Base-by-base conservation (phyloP, 2,113 vertebrate genomes). In the Chiloscyllium plagiosum region DNA sequence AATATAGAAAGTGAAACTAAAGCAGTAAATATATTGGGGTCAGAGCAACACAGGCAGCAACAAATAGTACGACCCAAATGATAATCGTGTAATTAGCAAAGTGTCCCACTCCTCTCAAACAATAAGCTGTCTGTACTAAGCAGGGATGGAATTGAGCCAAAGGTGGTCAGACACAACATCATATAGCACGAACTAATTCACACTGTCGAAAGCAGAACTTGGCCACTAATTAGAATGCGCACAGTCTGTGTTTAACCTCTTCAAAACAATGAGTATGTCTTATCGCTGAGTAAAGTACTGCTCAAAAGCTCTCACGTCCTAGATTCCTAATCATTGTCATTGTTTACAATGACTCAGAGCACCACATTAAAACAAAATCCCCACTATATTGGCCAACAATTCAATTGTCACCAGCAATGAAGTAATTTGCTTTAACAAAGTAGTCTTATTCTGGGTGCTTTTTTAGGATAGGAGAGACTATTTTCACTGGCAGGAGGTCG, bases 41-140 rank as follows among this genome's bases (percentile, higher is more conserved):
- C 89, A 72, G 93, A 56, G 87, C 2, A 2, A 22, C 29, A 17
- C 50, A 33, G 69, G 20, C 66, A 33, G 68, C 42, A 95, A 52
- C 29, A 42, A 95, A 29, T 76, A 66, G 89, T 37, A 20, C 19
- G 56, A 66, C 29, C 94, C 69, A 24, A 95, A 95, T 95, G 69
- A 95, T 72, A 72, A 95, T 93, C 61, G 89, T 93, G 61, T 95
- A 95, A 95, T 95, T 95, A 95, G 94, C 69, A 72, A 95, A 72
- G 94, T 52, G 94, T 52, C 94, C 94, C 24, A 29, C 94, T 76
- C 94, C n/a, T 72, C 94, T 72, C 15, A 72, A 72, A 95, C 94
- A 95, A 95, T 72, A 72, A 72, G 94, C 68, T 1, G 42, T 95
- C 42, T 72, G 94, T 72, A 76, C 22, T 50, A 15, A 52, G 94